Base-by-base conservation (phyloP, 2,113 vertebrate species). In the Pardalotus punctatus region DNA sequence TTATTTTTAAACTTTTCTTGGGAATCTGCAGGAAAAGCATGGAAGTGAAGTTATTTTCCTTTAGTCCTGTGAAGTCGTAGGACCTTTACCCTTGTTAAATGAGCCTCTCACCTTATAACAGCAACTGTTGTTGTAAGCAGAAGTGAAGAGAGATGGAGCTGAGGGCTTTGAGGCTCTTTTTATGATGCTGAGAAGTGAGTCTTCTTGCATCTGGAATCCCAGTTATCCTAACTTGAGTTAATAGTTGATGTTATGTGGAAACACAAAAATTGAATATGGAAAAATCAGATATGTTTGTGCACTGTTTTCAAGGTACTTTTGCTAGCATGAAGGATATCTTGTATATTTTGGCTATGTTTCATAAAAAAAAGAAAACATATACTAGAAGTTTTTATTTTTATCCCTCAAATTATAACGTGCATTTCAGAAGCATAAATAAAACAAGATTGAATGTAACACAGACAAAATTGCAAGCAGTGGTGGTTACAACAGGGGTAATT, bases 321-420 rank as follows among this genome's bases (percentile, higher is more conserved):
- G 43, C 25, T 48, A 88, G 36, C 81, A 38, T 73, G 40, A 81
- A 92, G 61, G 80, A 4, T n/a, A 47, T 35, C 4, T 86, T 67
- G 27, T 66, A 25, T 47, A 66, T 67, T 93, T 95, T 89, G 78
- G 50, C n/a, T 33, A 27, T 74, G 22, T 71, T 92, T 57, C 45
- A 64, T 40, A 35, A 85, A 48, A 80, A 91, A 86, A 91, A 73
- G 4, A 60, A 82, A 92, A 38, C 45, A 57, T 96, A 85, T 66
- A 65, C 38, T 45, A 35, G 31, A 87, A 56, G 27, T 29, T 93
- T 92, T 93, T 96, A 94, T 96, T 97, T 98, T 96, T 96, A 96
- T 94, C 91, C 48, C 78, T 96, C 50, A 95, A 73, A 98, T 98
- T 97, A 50, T 67, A 91, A 82, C 48, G 72, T 96, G 57, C 38